Conservation (phyloP, 35 echinoderm and acorn worm species). For the Lytechinus variegatus region DNA sequence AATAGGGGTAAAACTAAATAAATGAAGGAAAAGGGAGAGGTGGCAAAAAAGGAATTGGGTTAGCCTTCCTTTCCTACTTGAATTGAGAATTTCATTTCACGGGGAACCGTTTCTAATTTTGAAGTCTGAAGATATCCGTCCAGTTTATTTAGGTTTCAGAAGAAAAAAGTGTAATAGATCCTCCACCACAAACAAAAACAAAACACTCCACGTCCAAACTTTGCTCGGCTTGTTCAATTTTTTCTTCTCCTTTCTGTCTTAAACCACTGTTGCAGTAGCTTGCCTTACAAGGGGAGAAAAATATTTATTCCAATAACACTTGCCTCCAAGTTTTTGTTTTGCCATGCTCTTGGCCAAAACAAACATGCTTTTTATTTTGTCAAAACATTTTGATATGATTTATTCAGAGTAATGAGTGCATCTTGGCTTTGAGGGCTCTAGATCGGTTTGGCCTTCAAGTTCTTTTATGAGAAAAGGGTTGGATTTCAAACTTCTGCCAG, state of each 20-base stretch:
- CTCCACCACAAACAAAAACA: not conserved
- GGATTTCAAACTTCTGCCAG: too few species aligned
- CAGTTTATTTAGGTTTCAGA: not conserved
- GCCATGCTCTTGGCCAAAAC: not conserved
- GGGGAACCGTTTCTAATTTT: slow-evolving; percentile 4
- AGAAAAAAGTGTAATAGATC: slow-evolving; percentile 20
- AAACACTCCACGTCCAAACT: slow-evolving; percentile 18
- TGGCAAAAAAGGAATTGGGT: not conserved
- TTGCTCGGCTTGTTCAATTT: not conserved
- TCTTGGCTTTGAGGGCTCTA: slow-evolving; percentile 9
- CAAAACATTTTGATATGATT: slow-evolving; percentile 14
- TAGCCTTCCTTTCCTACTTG: slow-evolving; percentile 1
- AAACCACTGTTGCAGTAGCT: not conserved
- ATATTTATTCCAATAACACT: slow-evolving; percentile 15
- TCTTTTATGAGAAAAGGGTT: too few species aligned
- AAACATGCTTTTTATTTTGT: slow-evolving; percentile 6
- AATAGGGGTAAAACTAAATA: not conserved
- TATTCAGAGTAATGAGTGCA: not conserved
- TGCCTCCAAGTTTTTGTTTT: too few species aligned
- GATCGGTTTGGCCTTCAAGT: not conserved
- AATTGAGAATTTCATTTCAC: not conserved
- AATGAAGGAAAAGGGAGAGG: not conserved
- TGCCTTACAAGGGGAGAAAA: not conserved
- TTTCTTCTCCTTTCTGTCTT: not conserved
- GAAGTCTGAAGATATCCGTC: not conserved